Evolutionary conservation across 30 jellyfish, hydroid and myxozoan genomes (phyloP), one percentile per base, ranked within the genome.

Genomic region (Morbakka virulenta): DNA sequence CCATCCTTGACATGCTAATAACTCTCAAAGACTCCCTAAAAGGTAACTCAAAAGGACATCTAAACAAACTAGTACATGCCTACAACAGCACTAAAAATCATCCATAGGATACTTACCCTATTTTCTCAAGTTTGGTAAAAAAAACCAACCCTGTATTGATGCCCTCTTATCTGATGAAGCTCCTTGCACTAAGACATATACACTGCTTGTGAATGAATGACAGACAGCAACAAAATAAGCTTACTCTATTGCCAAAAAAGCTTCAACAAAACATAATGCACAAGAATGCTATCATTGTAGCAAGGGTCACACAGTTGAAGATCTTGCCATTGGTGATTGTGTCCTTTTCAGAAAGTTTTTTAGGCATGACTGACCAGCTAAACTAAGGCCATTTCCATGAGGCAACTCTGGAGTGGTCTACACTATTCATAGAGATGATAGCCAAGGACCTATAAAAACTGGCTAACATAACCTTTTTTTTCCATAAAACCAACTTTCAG

Each of bases 51-150:
- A 27, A 9, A 27, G 85, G 52, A 1, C 25, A 57, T 31, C 82
- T 52, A 17, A 74, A 28, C 65, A 53, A 74, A 22, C 64, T 74
- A 14, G 64, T 30, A 31, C 32, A 27, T 52, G 80, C 85, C 25
- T 74, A 49, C 14, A 74, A 50, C 62, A 20, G 29, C 79, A 50
- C n/a, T 9, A 17, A 21, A 20, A 65, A 6, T 34, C 72, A 9
- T 64, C 82, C 27, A 77, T 82, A 1, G 88, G 88, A 1, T 77
- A 28, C 30, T 31, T 57, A 21, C 88, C 84, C 14, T 36, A 20
- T 41, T 61, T 62, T 48, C 34, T 77, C 23, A 62, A 61, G 88
- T 77, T 77, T 35, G 88, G 88, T 11, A 32, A 82, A 35, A 29
- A 66, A 35, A 70, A 81, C 1, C 27, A 35, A 29, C 28, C 64